Conservation (phyloP, 2,888 invertebrate species). For the Eulithis prunata region DNA sequence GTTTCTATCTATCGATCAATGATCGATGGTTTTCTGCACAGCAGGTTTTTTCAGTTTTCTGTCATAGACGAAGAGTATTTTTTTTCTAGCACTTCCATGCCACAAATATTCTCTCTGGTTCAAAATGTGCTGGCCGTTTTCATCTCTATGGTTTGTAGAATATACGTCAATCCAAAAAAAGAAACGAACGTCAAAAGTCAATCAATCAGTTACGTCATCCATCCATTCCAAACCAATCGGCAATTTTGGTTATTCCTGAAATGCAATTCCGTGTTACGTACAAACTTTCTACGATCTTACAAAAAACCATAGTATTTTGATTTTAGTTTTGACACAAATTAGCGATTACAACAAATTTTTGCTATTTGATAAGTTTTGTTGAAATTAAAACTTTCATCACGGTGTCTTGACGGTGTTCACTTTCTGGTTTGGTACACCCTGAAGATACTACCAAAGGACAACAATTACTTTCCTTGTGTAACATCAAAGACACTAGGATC, state of each 20-base stretch:
- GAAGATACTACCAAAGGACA: conserved; percentile 1
- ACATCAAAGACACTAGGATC: conserved; percentile 3
- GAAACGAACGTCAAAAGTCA: conserved; percentile 1
- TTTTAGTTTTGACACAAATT: conserved; percentile 5
- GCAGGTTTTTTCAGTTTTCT: too few species aligned
- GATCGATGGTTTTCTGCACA: too few species aligned
- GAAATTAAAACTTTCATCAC: not conserved
- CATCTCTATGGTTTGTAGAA: not conserved
- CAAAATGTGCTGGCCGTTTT: not conserved
- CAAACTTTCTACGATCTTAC: conserved; percentile 7
- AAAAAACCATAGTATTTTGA: conserved; percentile 4
- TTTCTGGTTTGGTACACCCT: conserved; percentile 2
- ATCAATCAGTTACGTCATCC: not conserved
- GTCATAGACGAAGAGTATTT: too few species aligned
- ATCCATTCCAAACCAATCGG: conserved; percentile 9
- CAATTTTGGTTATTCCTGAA: conserved; percentile 18
- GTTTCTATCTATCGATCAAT: too few species aligned
- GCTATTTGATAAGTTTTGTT: not conserved
- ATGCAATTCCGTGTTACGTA: conserved; percentile 15
- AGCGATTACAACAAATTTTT: not conserved
- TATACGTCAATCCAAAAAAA: not conserved
- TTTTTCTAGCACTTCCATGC: too few species aligned
- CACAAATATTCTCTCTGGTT: too few species aligned
- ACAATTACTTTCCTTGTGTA: not conserved
- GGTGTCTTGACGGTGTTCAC: conserved; percentile 7